Conservation (phyloP, 1,140 invertebrate species). For the Orussus abietinus region DNA sequence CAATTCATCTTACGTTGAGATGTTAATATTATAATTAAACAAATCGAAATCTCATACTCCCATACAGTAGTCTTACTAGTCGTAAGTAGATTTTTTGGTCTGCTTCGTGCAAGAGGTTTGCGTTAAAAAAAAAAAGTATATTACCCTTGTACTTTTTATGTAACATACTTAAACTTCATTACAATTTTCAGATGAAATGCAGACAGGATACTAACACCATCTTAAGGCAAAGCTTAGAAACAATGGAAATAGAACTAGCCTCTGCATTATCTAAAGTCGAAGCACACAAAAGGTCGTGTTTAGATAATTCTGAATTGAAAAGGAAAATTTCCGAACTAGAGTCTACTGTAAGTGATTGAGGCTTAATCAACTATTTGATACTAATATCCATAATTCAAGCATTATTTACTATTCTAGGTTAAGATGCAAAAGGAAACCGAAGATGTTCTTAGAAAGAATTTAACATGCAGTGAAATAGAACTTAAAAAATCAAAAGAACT, state of each 20-base stretch:
- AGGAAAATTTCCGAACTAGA: slow-evolving; percentile 36
- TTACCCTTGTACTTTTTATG: no score
- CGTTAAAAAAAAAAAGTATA: no score
- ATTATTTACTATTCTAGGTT: slow-evolving; percentile 28
- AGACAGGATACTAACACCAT: slow-evolving; percentile 34
- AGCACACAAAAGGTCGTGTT: slow-evolving; percentile 21
- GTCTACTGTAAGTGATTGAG: slow-evolving; percentile 30
- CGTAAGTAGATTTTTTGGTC: no score
- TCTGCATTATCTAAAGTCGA: slow-evolving; percentile 25
- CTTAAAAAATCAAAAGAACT: slow-evolving; percentile 29
- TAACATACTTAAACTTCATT: no score
- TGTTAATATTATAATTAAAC: no score
- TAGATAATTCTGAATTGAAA: slow-evolving; percentile 28
- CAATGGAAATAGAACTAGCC: slow-evolving; percentile 31
- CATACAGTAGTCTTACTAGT: no score
- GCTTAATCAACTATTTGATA: slow-evolving; percentile 5
- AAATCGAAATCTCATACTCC: no score
- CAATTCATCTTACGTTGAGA: no score
- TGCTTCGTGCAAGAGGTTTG: no score
- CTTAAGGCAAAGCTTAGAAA: slow-evolving; percentile 30
- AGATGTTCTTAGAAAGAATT: slow-evolving; percentile 24
- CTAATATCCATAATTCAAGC: slow-evolving; percentile 3
- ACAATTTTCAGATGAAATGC: slow-evolving; percentile 29
- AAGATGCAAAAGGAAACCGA: slow-evolving; percentile 31
- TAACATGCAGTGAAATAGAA: slow-evolving; percentile 28